Evolutionary conservation across 1,140 invertebrate genomes (phyloP).

Genomic region (Venturia canescens): DNA sequence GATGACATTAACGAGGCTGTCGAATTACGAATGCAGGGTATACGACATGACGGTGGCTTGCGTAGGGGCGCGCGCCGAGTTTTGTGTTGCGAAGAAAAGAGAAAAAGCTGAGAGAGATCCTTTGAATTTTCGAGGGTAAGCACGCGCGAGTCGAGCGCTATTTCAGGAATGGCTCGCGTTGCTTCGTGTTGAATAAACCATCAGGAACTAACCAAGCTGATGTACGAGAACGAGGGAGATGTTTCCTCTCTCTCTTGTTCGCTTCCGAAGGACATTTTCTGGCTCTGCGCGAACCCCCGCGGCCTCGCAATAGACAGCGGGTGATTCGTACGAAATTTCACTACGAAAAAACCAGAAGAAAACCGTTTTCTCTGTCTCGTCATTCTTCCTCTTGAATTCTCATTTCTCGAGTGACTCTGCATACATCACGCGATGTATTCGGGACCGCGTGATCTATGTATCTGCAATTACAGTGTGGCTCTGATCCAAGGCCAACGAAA

Average conservation of each 20-base stretch:
- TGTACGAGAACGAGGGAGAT: slow-evolving; percentile 21
- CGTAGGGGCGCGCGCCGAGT: background rate
- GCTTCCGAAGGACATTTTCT: no score
- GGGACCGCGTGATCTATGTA: slow-evolving; percentile 27
- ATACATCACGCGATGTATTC: slow-evolving; percentile 1
- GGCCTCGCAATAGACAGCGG: background rate
- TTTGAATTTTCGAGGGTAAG: slow-evolving; percentile 44
- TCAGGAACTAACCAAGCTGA: slow-evolving; percentile 44
- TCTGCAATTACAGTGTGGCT: slow-evolving; percentile 46
- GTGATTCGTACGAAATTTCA: slow-evolving; percentile 4
- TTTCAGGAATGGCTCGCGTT: slow-evolving; percentile 44
- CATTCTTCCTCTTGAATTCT: background rate
- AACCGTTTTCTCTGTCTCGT: slow-evolving; percentile 13
- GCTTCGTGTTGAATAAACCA: slow-evolving; percentile 47
- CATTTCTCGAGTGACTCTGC: slow-evolving; percentile 40
- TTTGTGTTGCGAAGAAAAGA: slow-evolving; percentile 38
- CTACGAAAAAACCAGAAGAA: background rate
- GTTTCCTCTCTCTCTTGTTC: background rate
- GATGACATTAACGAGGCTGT: slow-evolving; percentile 45
- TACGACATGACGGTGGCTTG: slow-evolving; percentile 31
- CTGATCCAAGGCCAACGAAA: slow-evolving; percentile 46
- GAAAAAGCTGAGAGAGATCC: slow-evolving; percentile 16
- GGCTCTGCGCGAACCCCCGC: background rate
- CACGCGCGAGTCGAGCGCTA: slow-evolving; percentile 37
- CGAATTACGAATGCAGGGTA: slow-evolving; percentile 47